Base-by-base conservation (phyloP, 2,888 invertebrate species). In the Julus scanicus region DNA sequence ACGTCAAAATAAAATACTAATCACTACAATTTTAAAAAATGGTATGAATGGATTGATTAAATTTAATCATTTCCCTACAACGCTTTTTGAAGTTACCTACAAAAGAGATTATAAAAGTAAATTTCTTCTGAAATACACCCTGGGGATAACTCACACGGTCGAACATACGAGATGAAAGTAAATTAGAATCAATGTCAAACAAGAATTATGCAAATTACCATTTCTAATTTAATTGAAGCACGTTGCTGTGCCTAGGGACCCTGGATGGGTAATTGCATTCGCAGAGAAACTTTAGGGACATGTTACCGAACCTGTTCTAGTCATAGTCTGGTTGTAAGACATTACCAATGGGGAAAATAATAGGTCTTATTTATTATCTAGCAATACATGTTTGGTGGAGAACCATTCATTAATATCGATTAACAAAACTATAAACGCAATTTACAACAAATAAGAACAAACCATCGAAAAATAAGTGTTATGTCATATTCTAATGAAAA, bases 151-250 rank as follows among this genome's bases (percentile, higher is more conserved):
- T 53, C 53, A 53, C 53, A 53, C 13, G 53, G 53, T 53, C 53
- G 53, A 53, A 53, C 2, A 9, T 15, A 53, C 15, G 53, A 53
- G 53, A 53, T 53, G 53, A 53, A 53, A 53, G 13, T 9, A 53
- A 53, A 53, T 53, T 53, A 53, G 53, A 53, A 53, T 53, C 11
- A 53, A 53, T 53, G 53, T 53, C 53, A 53, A 53, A 53, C 53
- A 53, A 53, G 53, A 53, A 53, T 53, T 53, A 53, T 53, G 53
- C 53, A 53, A 53, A 53, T 53, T 53, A 15, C 53, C 13, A 53
- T 53, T 53, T 53, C 53, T 53, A 53, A 53, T 53, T 53, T 53
- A 53, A 53, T 53, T 53, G 53, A 53, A 53, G 53, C 53, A 53
- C 53, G 53, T 11, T 53, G 53, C 53, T 53, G 53, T 53, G 53